Conservation (phyloP, 2,797 vertebrate genomes). For the Tamandua tetradactyla region DNA sequence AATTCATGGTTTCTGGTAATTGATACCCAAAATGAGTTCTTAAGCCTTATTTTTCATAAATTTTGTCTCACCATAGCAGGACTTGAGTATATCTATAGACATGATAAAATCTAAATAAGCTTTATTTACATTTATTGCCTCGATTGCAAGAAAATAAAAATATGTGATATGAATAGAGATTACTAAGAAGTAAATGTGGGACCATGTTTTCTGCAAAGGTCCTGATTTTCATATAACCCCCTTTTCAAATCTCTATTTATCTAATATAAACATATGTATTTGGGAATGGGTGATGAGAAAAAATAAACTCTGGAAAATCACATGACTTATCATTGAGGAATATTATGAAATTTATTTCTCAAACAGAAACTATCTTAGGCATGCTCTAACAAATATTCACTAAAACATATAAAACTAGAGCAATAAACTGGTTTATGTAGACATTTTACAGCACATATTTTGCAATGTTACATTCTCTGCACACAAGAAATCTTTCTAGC, state of each 20-base stretch:
- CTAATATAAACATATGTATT: not conserved
- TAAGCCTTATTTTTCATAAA: not conserved
- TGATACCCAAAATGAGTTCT: not conserved
- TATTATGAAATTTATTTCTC: not conserved
- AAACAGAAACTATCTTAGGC: not conserved
- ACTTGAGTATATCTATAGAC: not conserved
- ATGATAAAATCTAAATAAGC: not conserved
- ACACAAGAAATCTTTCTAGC: conserved; percentile 14
- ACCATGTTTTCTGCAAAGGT: not conserved
- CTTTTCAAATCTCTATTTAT: not conserved
- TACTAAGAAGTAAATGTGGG: not conserved
- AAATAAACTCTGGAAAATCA: not conserved
- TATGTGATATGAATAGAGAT: not conserved
- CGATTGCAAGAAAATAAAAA: conserved; percentile 6
- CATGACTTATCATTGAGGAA: not conserved
- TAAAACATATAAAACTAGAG: conserved; percentile 30
- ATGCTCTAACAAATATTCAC: conserved; percentile 26
- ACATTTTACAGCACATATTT: not conserved
- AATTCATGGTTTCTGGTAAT: not conserved
- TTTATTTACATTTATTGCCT: conserved; percentile 24
- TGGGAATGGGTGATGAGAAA: not conserved
- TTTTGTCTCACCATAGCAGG: not conserved
- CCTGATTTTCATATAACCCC: not conserved
- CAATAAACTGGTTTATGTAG: not conserved
- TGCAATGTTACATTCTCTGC: not conserved